A percentile compares a stretch with the other conserved stretches of the same genome.
Evolutionary conservation across 2,113 vertebrate species (phyloP).

Genomic region (Muntiacus muntjak): DNA sequence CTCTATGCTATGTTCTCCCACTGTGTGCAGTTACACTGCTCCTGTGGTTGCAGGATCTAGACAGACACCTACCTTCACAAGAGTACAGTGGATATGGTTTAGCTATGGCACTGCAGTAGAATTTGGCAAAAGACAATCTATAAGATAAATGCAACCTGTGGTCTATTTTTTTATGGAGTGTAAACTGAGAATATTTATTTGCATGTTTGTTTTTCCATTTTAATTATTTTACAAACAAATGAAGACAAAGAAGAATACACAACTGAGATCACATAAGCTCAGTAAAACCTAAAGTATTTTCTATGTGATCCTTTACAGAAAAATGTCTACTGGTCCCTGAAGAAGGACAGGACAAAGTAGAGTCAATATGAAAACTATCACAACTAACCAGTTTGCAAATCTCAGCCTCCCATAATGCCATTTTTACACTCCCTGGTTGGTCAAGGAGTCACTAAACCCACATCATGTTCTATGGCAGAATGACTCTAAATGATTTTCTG

Average conservation of each 20-base stretch:
- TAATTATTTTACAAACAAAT: background rate
- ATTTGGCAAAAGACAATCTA: background rate
- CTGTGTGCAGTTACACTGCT: accelerated
- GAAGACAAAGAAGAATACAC: background rate
- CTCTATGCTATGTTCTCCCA: too few relatives aligned
- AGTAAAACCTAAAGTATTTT: background rate
- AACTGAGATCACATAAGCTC: background rate
- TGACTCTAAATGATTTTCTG: background rate
- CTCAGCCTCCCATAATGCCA: background rate
- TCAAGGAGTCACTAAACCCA: background rate
- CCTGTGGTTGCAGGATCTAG: too few relatives aligned
- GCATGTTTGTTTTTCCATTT: background rate
- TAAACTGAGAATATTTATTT: background rate
- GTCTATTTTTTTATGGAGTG: background rate
- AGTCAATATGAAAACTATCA: background rate
- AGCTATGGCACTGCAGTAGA: background rate
- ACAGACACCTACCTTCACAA: background rate
- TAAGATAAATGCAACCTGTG: background rate
- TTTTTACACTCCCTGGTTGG: background rate
- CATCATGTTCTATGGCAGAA: background rate
- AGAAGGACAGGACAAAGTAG: background rate
- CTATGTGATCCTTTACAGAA: background rate
- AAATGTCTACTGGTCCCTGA: background rate
- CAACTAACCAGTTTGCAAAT: background rate
- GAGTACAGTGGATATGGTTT: background rate